Evolutionary conservation across 2,888 invertebrate species (phyloP), one percentile per base, ranked within the genome.

Genomic region (Philhelius pedissequus): DNA sequence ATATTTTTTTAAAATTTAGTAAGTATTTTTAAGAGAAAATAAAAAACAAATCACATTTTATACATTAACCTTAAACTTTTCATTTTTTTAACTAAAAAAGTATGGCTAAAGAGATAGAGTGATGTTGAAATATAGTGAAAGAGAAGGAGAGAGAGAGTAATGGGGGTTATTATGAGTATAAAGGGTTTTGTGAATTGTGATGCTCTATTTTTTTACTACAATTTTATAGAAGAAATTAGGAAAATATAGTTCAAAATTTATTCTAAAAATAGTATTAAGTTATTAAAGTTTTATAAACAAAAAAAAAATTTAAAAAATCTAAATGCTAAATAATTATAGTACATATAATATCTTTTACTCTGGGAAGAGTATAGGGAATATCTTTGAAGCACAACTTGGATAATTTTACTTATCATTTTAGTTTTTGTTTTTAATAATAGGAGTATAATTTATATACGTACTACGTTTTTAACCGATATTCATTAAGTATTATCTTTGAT

Each of bases 51-150:
- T 64, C 0, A 54, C 20, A 56, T 25, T 68, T 66, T 75, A 50
- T 71, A 75, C 70, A 76, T 68, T 13, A 80, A 80, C 80, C 80
- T 75, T 70, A 84, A 84, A 84, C 35, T 50, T 52, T 58, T 48
- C 48, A 25, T 22, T 79, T 32, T 52, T 35, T 52, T 50, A 64
- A 84, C 60, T 73, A 80, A 78, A 68, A n/a, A 68, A 69, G 27
- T 84, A 84, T 84, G 84, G 75, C 70, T 80, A 66, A 84, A 56
- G 64, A 52, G 64, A 52, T 75, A 84, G 66, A 84, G 75, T 70
- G 84, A 84, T 84, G 70, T 86, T 83, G 64, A 77, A 84, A 76
- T 73, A 73, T 80, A 64, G 82, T 82, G 86, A 82, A 60, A 80
- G 64, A 70, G 68, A 86, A 32, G 77, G 50, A 76, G 45, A 54